A percentile compares a stretch with the other conserved stretches of the same genome.
Evolutionary conservation across 2,797 vertebrate species (phyloP).

Genomic region (Anomalospiza imberbis): DNA sequence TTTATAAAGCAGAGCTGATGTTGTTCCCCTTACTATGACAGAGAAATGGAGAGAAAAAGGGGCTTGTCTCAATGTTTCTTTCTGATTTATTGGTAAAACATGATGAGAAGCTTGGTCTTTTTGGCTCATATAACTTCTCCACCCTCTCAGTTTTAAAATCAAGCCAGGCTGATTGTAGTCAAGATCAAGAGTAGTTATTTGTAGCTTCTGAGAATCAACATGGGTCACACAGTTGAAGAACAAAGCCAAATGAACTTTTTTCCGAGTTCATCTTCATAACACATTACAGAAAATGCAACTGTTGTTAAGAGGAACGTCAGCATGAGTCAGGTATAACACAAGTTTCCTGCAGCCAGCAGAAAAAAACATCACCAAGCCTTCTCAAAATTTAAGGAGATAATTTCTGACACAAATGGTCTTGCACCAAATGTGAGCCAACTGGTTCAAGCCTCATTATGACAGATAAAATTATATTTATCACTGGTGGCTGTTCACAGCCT

Average conservation of each 20-base stretch:
- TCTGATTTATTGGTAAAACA: background rate
- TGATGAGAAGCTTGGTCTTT: background rate
- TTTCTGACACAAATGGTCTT: background rate
- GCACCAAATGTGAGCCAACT: background rate
- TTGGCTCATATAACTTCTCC: background rate
- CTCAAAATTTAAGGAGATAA: background rate
- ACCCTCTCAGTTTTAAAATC: background rate
- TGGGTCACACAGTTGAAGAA: background rate
- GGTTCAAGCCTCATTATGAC: background rate
- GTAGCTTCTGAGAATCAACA: background rate
- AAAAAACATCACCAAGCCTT: background rate
- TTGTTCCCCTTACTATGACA: accelerated
- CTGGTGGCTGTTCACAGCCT: background rate
- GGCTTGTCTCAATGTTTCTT: background rate
- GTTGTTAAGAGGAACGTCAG: background rate
- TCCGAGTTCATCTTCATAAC: background rate
- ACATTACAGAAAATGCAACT: background rate
- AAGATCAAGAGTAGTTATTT: background rate
- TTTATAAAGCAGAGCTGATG: background rate
- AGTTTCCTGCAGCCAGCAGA: background rate
- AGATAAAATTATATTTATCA: slow-evolving; percentile 27
- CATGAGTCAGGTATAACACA: background rate
- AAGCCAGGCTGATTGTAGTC: background rate
- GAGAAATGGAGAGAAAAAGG: background rate
- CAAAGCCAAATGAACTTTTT: background rate